Base-by-base conservation (phyloP, 1,140 invertebrate species). In the Stegodyphus dumicola region DNA sequence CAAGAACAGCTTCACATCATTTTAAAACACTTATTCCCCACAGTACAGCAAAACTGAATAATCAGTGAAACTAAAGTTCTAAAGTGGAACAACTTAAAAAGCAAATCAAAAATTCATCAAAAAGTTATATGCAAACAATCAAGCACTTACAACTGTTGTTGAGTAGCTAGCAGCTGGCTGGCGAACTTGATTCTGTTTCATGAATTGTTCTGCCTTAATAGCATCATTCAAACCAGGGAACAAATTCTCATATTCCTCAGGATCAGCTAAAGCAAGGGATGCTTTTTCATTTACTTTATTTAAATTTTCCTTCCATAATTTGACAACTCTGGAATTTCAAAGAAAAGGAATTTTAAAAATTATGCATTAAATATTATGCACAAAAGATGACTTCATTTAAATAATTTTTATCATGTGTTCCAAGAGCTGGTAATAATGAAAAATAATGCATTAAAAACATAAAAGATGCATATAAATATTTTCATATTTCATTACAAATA, bases 181-280 rank as follows among this genome's bases (percentile, higher is more conserved):
- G 0, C 67, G 77, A 15, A 71, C 18, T 15, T 87, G 78, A 78
- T 88, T 70, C 75, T 88, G 90, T 70, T 91, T 90, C 64, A 95
- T 88, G 89, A 92, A 95, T 86, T 94, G 92, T 90, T 98, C 96
- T 0, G 95, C 93, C 89, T 94, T 94, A 1, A 97, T 89, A 0
- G 95, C 92, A 87, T 97, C 94, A 67, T 91, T 91, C 77, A 95
- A 94, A 5, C 95, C 96, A 2, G 97, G 97, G 90, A 99, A 99
- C 56, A 99, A 92, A 92, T 99, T 99, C 89, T 98, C 96, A 90
- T 99, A 99, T 88, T 98, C 94, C 66, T 94, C 93, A 0, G 98
- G 98, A 93, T 99, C 97, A 7, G 98, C 98, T 66, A 99, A 91
- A 74, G 96, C 96, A 89, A 98, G 95, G 1, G 96, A 96, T 0